Evolutionary conservation across 2,797 vertebrate genomes (phyloP).

Genomic region (Gymnothorax javanicus): DNA sequence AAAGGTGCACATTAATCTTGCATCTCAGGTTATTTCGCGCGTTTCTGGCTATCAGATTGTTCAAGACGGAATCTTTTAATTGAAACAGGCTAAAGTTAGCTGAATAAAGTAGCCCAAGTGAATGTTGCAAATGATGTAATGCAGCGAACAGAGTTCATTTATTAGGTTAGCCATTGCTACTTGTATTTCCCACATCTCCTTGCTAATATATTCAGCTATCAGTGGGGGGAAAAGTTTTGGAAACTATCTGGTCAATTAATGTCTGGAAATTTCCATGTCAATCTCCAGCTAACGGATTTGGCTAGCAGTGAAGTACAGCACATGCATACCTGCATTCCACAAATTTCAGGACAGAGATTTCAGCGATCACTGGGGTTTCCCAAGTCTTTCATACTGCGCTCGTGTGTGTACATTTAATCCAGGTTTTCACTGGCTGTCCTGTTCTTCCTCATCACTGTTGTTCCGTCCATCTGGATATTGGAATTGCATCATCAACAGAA

Average conservation of each 20-base stretch:
- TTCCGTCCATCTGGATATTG: slow-evolving; percentile 93
- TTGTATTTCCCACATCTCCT: not conserved
- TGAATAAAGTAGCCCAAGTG: not conserved
- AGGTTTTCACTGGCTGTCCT: slow-evolving; percentile 95
- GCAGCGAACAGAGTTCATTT: not conserved
- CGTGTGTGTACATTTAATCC: slow-evolving; percentile 40
- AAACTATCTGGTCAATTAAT: not conserved
- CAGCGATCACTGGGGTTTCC: not conserved
- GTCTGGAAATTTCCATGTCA: not conserved
- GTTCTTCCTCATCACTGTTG: slow-evolving; percentile 88
- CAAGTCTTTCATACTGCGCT: not conserved
- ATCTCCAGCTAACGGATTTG: too few relatives aligned
- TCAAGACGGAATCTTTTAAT: not conserved
- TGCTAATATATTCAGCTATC: not conserved
- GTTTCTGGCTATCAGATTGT: not conserved
- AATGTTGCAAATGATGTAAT: not conserved
- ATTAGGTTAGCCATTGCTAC: not conserved
- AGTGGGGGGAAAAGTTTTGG: not conserved
- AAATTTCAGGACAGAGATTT: too few relatives aligned
- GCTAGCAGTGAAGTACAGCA: too few relatives aligned
- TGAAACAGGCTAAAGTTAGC: not conserved
- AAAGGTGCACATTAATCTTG: not conserved
- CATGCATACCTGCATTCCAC: too few relatives aligned
- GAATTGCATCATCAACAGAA: slow-evolving; percentile 72
- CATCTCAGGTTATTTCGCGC: not conserved